A percentile compares a stretch with the other conserved stretches of the same genome.
Conservation (phyloP, 2,113 vertebrate species). For the Notechis scutatus region DNA sequence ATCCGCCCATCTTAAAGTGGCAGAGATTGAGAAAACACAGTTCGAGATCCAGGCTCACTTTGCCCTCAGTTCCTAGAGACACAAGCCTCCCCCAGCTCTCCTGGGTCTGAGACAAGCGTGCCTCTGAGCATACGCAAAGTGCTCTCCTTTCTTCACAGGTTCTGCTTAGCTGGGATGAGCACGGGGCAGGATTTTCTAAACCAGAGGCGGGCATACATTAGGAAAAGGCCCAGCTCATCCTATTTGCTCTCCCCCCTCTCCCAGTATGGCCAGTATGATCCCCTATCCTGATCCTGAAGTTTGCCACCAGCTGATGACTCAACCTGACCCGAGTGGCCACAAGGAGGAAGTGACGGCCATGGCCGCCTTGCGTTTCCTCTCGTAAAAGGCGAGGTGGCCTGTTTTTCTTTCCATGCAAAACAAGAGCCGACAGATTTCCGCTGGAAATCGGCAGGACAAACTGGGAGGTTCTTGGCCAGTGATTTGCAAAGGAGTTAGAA, state of each 20-base stretch:
- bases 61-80: neutral
- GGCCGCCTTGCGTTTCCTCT: neutral
- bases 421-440: neutral
- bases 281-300: neutral
- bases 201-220: neutral
- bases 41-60: neutral
- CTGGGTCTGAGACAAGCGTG: neutral
- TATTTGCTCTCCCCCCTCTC: too few relatives aligned
- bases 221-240: neutral
- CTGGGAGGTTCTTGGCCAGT: neutral
- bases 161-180: neutral
- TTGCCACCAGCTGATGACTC: neutral
- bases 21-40: neutral
- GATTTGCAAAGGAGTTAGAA: neutral
- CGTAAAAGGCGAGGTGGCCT: neutral
- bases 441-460: neutral
- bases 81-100: neutral
- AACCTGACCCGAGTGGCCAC: neutral
- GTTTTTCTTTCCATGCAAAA: conserved; percentile 25
- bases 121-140: neutral
- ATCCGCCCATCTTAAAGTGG: neutral
- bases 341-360: conserved; percentile 7
- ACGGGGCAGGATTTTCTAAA: neutral
- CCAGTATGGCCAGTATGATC: neutral
- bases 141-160: neutral